Evolutionary conservation across 1,140 invertebrate genomes (phyloP), one percentile per base, ranked within the genome.

Genomic region (Yoshiicerus persimilis): DNA sequence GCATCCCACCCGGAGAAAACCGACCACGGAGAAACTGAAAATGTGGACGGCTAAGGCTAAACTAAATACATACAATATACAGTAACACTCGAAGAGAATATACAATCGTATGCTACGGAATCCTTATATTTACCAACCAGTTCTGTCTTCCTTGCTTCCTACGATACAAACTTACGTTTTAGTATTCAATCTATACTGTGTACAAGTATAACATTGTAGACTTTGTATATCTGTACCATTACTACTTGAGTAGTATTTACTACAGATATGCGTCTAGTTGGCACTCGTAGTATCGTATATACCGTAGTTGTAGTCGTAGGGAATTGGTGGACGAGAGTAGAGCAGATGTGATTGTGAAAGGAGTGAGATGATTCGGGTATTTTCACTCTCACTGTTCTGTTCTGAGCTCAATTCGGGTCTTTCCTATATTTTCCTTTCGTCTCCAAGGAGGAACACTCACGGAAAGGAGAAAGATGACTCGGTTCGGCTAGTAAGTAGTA

Each of bases 1-100:
- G 87, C 87, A 88, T 88, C 87, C 87, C 87, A 88, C 84, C 87
- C 87, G 87, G 87, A 88, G 83, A 88, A 56, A 88, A 66, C 83
- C 80, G 87, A 88, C 80, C 47, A 87, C 47, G 87, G 75, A 87
- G 38, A 87, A 47, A 77, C 32, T 80, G 32, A n/a, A 80, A 80
- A 36, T 36, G 75, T 80, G 75, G 75, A 80, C 75, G 75, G 30
- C 34, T 36, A 80, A 36, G 75, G 30, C 34, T 36, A 80, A 80
- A 80, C 75, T 32, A 80, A 80, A 80, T 20, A 34, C 30, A 34
- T 34, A 23, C 32, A n/a, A 5, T 70, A 70, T n/a, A 27, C 25
- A 70, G 64, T 70, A 70, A 30, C 23, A 70, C n/a, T n/a, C n/a
- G n/a, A n/a, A n/a, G 64, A 25, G 10, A n/a, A 70, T 30, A 30